Conservation (phyloP, 2,797 vertebrate genomes). For the Bradypus variegatus region DNA sequence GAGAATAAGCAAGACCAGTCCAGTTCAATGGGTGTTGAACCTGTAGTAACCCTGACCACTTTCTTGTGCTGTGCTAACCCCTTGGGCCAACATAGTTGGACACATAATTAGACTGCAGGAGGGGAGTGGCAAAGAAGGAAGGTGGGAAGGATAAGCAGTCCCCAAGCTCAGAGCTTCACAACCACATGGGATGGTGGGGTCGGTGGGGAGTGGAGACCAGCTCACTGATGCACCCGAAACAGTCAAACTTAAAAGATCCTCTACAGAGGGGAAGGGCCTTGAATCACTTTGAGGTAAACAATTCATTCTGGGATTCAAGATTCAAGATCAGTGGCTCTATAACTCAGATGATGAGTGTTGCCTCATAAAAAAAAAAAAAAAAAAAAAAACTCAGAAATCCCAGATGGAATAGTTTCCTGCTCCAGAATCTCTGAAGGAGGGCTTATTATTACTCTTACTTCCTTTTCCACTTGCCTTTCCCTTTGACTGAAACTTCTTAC, state of each 20-base stretch:
- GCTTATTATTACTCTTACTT: neutral
- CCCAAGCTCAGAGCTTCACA: neutral
- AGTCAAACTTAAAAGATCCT: neutral
- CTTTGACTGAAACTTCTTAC: neutral
- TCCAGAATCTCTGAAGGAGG: neutral
- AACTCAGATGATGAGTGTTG: neutral
- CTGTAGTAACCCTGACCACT: no score
- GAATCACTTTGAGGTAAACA: neutral
- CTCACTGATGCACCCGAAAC: neutral
- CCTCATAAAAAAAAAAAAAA: neutral
- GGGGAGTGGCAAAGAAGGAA: accelerated
- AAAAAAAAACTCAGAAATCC: neutral
- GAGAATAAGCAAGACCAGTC: neutral
- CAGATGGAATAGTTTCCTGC: neutral
- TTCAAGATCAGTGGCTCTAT: neutral
- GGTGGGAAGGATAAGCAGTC: neutral
- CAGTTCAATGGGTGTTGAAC: no score
- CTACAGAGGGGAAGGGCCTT: neutral
- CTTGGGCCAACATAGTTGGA: accelerated
- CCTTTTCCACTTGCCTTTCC: neutral
- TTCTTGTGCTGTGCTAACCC: neutral
- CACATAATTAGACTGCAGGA: neutral
- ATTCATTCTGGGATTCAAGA: neutral
- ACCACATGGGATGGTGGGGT: neutral
- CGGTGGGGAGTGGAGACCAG: neutral